Evolutionary conservation across 2,113 vertebrate species (phyloP).

Genomic region (Dromiciops gliroides): DNA sequence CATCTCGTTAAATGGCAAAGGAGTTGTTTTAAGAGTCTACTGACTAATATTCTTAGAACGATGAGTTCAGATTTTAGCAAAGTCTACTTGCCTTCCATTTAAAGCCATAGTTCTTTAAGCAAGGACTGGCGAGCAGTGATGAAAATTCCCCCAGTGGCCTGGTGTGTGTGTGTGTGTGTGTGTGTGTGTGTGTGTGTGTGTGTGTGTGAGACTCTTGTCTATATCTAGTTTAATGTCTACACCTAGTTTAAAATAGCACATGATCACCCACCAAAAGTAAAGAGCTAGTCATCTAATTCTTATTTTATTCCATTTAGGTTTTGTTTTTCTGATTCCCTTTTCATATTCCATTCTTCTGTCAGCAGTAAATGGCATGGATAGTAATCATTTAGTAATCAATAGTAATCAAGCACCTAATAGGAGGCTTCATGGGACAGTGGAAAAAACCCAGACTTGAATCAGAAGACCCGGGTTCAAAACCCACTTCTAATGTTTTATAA

Average conservation of each 20-base stretch:
- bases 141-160: background rate
- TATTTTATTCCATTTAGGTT: background rate
- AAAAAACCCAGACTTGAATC: background rate
- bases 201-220: no score
- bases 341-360: background rate
- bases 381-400: background rate
- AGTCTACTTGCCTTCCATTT: background rate
- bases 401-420: background rate
- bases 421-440: background rate
- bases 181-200: no score
- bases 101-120: background rate
- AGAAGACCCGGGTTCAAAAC: background rate
- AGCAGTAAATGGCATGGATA: background rate
- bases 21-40: background rate
- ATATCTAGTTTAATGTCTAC: background rate
- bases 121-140: background rate
- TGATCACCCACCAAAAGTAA: background rate
- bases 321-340: background rate
- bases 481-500: background rate
- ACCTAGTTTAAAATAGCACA: background rate
- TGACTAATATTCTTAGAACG: background rate
- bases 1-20: background rate
- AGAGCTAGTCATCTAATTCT: background rate
- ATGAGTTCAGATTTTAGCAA: background rate
- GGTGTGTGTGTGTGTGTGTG: no score